phyloP scores from a whole-genome alignment of 2,797 vertebrate genomes.

The Loriculus beryllinus region DNA sequence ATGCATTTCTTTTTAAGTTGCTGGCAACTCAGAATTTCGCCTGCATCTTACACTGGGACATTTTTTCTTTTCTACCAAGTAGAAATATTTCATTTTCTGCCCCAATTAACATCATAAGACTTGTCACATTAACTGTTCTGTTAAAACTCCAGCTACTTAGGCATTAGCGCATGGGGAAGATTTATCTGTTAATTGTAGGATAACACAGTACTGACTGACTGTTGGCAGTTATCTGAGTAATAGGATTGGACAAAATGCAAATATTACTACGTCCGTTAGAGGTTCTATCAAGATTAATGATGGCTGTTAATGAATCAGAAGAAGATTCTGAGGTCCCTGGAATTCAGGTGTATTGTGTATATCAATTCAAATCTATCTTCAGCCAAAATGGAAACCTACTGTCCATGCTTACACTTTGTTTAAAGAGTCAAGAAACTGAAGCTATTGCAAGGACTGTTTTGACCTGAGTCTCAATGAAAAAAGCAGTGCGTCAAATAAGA shows the following conservation, averaged over 20 bases:
- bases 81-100: slow-evolving; percentile 68
- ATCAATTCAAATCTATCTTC: not conserved
- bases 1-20: not conserved
- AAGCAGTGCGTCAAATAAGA: not conserved
- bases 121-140: slow-evolving; percentile 53
- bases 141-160: slow-evolving; percentile 55
- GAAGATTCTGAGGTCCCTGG: not conserved
- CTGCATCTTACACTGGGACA: not conserved
- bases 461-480: not conserved
- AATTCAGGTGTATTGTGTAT: not conserved
- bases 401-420: not conserved
- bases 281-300: slow-evolving; percentile 25
- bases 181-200: slow-evolving; percentile 65
- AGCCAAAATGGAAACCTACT: not conserved
- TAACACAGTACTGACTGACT: slow-evolving; percentile 28
- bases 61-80: slow-evolving; percentile 50
- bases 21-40: not conserved
- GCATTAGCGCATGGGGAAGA: slow-evolving; percentile 39
- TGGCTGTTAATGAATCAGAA: not conserved
- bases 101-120: slow-evolving; percentile 64
- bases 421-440: not conserved
- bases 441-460: not conserved
- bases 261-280: slow-evolving; percentile 5
- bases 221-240: slow-evolving; percentile 49
- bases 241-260: slow-evolving; percentile 52